phyloP scores from a whole-genome alignment of 1,140 invertebrate species.

The Lucilia sericata region DNA sequence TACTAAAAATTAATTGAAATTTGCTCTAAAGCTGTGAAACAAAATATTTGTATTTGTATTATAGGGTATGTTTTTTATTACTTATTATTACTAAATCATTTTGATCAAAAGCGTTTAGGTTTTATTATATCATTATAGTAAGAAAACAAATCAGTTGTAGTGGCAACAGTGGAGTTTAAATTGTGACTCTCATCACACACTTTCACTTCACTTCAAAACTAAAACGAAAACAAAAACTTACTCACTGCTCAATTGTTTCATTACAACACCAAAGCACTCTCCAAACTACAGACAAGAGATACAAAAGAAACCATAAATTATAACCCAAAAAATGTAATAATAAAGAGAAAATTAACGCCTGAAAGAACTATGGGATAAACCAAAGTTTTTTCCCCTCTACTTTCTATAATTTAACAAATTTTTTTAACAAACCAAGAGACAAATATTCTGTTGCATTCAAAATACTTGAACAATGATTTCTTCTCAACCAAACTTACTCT shows the following conservation, averaged over 20 bases:
- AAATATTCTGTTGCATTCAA: neutral
- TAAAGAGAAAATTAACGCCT: too few relatives aligned
- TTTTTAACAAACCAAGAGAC: neutral
- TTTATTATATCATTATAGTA: neutral
- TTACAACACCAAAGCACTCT: constrained; percentile 11
- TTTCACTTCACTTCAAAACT: neutral
- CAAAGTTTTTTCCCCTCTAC: too few relatives aligned
- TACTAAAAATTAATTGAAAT: neutral
- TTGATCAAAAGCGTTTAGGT: neutral
- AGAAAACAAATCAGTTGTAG: constrained; percentile 33
- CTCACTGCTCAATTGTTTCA: constrained; percentile 11
- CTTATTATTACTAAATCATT: too few relatives aligned
- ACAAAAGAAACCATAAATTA: neutral
- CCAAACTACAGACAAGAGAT: neutral
- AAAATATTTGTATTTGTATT: constrained; percentile 29
- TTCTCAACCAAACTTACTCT: neutral
- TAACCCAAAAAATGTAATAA: neutral
- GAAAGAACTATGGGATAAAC: too few relatives aligned
- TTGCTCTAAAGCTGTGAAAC: constrained; percentile 40
- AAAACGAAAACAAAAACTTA: neutral
- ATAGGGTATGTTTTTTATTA: constrained; percentile 9
- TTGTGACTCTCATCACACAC: constrained; percentile 36
- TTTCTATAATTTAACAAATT: neutral
- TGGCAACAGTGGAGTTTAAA: constrained; percentile 35
- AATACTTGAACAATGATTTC: constrained; percentile 11